Conservation (phyloP, 2,888 invertebrate species). For the Hoplodrina blanda region DNA sequence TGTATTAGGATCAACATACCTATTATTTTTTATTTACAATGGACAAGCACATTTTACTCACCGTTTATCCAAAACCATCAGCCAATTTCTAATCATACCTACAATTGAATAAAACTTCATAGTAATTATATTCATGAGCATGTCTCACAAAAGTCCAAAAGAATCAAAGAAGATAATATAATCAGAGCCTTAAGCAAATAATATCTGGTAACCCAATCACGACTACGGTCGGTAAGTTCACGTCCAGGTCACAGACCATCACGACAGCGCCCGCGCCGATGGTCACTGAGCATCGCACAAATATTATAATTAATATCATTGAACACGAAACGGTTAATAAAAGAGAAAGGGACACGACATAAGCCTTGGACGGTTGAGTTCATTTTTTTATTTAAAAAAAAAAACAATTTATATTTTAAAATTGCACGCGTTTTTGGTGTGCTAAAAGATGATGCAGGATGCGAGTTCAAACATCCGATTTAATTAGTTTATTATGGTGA, state of each 20-base stretch:
- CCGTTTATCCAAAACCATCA: not conserved
- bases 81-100: not conserved
- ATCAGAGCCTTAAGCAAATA: conserved; percentile 31
- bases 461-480: not conserved
- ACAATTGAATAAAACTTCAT: not conserved
- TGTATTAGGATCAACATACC: not conserved
- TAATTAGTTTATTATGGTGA: not conserved
- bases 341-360: conserved; percentile 56
- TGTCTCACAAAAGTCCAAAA: conserved; percentile 1
- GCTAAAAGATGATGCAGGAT: not conserved
- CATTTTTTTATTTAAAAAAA: conserved; percentile 14
- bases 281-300: conserved; percentile 62
- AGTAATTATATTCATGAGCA: not conserved
- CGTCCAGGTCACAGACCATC: conserved; percentile 69
- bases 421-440: not conserved
- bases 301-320: conserved; percentile 60
- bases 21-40: not conserved
- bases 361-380: conserved; percentile 33
- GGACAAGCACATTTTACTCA: not conserved
- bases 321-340: conserved; percentile 50
- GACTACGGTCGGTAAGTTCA: conserved; percentile 69
- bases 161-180: not conserved
- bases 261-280: conserved; percentile 70
- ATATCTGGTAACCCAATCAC: conserved; percentile 60
- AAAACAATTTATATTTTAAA: conserved; percentile 4